Evolutionary conservation across 2,888 invertebrate species (phyloP).

Genomic region (Lepidocyrtinus sp.): DNA sequence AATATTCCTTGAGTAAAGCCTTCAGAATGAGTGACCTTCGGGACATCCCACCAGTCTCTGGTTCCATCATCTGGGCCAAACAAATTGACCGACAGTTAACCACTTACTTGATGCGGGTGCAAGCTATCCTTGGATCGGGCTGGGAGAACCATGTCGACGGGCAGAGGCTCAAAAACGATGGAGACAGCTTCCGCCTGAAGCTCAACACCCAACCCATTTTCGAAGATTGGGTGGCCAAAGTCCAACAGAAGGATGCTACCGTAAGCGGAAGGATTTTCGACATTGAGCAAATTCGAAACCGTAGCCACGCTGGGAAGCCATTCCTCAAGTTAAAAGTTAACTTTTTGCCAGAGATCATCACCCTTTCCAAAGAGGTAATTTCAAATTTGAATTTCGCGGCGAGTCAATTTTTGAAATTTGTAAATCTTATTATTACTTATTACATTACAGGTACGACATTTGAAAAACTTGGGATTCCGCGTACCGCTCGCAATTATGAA

Average conservation of each 20-base stretch:
- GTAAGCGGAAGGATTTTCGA: constrained; percentile 95
- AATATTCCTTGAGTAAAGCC: constrained; percentile 95
- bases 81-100: constrained; percentile 98
- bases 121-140: constrained; percentile 89
- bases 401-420: not conserved
- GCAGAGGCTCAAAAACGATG: constrained; percentile 96
- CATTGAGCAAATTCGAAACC: constrained; percentile 80
- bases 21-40: constrained; percentile 91
- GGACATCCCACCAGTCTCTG: constrained; percentile 97
- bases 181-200: constrained; percentile 97
- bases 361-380: constrained; percentile 93
- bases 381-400: too few species aligned
- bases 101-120: constrained; percentile 95
- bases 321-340: constrained; percentile 87
- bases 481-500: constrained; percentile 98
- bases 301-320: constrained; percentile 71
- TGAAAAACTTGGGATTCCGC: constrained; percentile 95
- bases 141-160: constrained; percentile 99
- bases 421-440: constrained; percentile 31
- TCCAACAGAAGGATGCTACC: constrained; percentile 94
- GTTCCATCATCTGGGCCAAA: constrained; percentile 99
- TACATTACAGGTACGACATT: constrained; percentile 82
- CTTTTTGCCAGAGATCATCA: constrained; percentile 98
- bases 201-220: constrained; percentile 97
- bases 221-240: constrained; percentile 97